These are phyloP conservation scores for Ommatoiulus sabulosus DNA, from an alignment of 2,888 invertebrate species.

Conservation along the genomic window DNA sequence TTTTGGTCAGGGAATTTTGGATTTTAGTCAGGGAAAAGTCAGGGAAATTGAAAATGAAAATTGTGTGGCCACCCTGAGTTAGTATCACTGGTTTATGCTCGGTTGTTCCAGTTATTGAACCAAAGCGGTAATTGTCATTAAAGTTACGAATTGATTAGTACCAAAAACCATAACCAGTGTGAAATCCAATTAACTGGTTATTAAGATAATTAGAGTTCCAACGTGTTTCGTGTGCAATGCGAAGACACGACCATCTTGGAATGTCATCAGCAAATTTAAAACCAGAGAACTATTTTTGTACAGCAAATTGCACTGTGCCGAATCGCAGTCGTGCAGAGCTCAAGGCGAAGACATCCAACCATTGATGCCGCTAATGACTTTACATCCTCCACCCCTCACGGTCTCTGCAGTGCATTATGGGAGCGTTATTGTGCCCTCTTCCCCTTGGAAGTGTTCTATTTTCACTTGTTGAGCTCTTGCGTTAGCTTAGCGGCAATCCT, in stretches of 20 bases:
- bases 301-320: background rate
- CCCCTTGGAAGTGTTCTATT: constrained; percentile 32
- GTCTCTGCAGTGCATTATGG: background rate
- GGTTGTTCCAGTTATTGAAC: too few relatives aligned
- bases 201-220: background rate
- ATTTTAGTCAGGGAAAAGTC: too few relatives aligned
- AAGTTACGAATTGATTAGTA: too few relatives aligned
- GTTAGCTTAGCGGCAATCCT: background rate
- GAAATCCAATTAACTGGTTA: background rate
- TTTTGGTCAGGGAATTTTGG: too few relatives aligned
- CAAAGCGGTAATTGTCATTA: too few relatives aligned
- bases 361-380: background rate
- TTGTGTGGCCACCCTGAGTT: too few relatives aligned
- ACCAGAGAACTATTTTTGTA: background rate
- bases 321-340: background rate
- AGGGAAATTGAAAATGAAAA: too few relatives aligned
- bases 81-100: too few relatives aligned
- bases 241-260: background rate
- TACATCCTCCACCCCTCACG: background rate
- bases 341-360: background rate
- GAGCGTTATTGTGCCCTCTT: constrained; percentile 1
- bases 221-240: background rate
- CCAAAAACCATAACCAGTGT: too few relatives aligned
- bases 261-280: background rate
- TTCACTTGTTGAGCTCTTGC: background rate